Evolutionary conservation across 2,113 vertebrate species (phyloP), one percentile per base, ranked within the genome.

Genomic region (Spheniscus mendiculus): DNA sequence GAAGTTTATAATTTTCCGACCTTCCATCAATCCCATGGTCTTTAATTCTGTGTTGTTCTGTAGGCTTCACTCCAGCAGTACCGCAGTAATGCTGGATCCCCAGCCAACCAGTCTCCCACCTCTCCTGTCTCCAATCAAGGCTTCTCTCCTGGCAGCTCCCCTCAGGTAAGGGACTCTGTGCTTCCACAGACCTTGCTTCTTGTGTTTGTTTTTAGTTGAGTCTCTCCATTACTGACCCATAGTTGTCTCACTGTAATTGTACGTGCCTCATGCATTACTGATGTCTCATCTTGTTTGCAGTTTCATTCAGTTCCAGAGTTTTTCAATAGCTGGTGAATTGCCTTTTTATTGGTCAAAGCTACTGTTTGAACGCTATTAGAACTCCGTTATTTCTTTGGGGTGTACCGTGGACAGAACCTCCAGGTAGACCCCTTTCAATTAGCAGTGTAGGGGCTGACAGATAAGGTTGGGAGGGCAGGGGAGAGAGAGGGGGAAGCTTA

Each of bases 81-180:
- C 98, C 99, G 99, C 98, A 99, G 98, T 98, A 99, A 99, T 97
- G 99, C 99, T 97, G 99, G 99, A 76, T 99, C 99, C 98, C 99
- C 99, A 49, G 99, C 99, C 99, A 99, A 99, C 99, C 99, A 99
- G 99, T 99, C 99, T 98, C 99, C 99, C 99, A 99, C 99, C 97
- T 99, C 99, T 97, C 99, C 99, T 83, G 99, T 99, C 99, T 99
- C 99, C 99, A 99, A 99, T 99, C 99, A 99, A 99, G 99, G 99
- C 98, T 99, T 99, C 99, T 99, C 99, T 97, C 99, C 99, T 9
- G 99, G 99, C 98, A 99, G 99, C 98, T 99, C 99, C 98, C 99
- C 99, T 96, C 99, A 99, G 99, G 99, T 99, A 99, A 99, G 99
- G 98, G 98, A 98, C 96, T 91, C 97, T 97, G 96, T 98, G 97